These are phyloP conservation scores for Liodrosophila aerea DNA, from an alignment of 2,888 invertebrate genomes.

Conservation along the genomic window DNA sequence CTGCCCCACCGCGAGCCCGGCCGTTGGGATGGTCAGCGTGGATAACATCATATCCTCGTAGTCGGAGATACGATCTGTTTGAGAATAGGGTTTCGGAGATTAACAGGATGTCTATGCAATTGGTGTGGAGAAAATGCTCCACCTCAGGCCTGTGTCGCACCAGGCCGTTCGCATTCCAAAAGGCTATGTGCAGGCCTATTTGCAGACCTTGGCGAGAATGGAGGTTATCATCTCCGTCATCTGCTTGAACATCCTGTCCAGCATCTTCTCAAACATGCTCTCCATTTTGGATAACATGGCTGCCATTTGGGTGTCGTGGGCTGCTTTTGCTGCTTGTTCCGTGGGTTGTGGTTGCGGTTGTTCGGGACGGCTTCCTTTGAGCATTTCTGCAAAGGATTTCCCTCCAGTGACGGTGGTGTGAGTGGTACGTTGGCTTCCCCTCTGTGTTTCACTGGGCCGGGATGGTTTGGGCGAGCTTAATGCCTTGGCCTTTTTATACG, in stretches of 20 bases:
- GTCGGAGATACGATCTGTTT: not conserved
- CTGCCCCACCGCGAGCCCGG: slow-evolving; percentile 1
- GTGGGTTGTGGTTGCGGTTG: not conserved
- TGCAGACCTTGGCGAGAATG: slow-evolving; percentile 1
- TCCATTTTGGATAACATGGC: not conserved
- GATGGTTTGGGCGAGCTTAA: not conserved
- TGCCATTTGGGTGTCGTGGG: not conserved
- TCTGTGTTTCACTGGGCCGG: not conserved
- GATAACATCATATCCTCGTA: slow-evolving; percentile 4
- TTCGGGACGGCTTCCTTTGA: not conserved
- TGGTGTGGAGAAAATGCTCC: slow-evolving; percentile 1
- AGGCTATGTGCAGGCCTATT: slow-evolving; percentile 3
- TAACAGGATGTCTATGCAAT: not conserved
- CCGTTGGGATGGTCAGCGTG: not conserved
- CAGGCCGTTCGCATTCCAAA: slow-evolving; percentile 5
- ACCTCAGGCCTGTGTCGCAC: not conserved
- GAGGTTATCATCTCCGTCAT: not conserved
- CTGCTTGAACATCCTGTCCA: not conserved
- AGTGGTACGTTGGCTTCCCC: not conserved
- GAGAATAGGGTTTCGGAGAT: not conserved
- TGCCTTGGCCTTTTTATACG: not conserved
- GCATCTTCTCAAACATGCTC: not conserved
- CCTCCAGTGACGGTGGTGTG: not conserved
- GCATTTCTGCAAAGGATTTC: no score
- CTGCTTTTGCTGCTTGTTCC: not conserved